Evolutionary conservation across 2,113 vertebrate genomes (phyloP).

Genomic region (Puma concolor): DNA sequence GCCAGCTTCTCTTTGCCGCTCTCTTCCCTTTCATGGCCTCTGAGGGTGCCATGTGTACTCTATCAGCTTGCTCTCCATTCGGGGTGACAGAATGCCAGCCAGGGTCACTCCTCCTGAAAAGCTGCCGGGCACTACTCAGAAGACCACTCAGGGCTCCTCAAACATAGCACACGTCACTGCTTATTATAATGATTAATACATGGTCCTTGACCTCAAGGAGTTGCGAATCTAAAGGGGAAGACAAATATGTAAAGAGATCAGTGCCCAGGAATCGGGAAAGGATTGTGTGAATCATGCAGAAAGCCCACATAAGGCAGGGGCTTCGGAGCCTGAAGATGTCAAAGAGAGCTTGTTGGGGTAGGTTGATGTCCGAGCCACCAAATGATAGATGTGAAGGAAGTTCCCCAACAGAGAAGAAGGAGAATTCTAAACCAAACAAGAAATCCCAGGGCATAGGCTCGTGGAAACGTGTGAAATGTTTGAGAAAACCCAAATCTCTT

Average conservation of each 20-base stretch:
- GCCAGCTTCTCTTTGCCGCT: background rate
- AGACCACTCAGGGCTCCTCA: background rate
- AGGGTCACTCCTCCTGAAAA: background rate
- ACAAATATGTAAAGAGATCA: background rate
- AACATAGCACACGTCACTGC: rapidly evolving
- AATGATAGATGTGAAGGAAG: background rate
- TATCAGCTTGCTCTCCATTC: rapidly evolving
- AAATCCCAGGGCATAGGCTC: background rate
- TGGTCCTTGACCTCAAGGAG: background rate
- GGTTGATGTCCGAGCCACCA: background rate
- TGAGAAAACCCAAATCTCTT: background rate
- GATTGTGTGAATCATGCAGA: background rate
- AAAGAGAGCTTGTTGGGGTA: background rate
- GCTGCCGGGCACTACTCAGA: no score
- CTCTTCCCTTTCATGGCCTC: background rate
- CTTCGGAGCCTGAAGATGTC: background rate
- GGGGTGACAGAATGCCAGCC: rapidly evolving
- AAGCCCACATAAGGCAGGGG: rapidly evolving
- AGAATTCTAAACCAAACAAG: background rate
- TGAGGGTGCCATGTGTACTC: rapidly evolving
- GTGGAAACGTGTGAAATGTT: background rate
- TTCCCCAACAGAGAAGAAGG: background rate
- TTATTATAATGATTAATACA: rapidly evolving
- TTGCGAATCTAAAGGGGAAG: background rate
- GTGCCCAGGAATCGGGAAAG: rapidly evolving